Percentiles rank a stretch among this genome's conserved stretches.
phyloP scores from a whole-genome alignment of 2,888 invertebrate genomes.

The Phrixothrix hirtus region DNA sequence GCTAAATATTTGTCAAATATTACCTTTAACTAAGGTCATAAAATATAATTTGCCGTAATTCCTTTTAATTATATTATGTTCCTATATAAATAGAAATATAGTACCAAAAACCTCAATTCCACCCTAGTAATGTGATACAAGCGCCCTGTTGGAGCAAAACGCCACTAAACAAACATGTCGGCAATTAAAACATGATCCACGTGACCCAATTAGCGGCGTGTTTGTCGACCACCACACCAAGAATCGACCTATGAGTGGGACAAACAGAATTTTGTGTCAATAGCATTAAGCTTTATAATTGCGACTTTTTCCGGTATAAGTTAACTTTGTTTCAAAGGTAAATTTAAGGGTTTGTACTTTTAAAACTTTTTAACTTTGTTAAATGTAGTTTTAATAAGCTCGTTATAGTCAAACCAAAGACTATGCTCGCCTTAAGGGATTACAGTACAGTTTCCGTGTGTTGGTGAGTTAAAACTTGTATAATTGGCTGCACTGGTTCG shows the following conservation, averaged over 20 bases:
- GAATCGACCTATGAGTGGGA: conserved; percentile 15
- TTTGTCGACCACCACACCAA: conserved; percentile 39
- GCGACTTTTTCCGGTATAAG: conserved; percentile 6
- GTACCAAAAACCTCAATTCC: conserved; percentile 22
- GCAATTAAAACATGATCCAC: conserved; percentile 51
- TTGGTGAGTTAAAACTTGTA: conserved; percentile 47
- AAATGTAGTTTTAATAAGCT: conserved; percentile 24
- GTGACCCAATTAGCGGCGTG: conserved; percentile 52
- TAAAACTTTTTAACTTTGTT: conserved; percentile 12
- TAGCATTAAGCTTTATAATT: conserved; percentile 5
- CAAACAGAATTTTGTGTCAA: conserved; percentile 6
- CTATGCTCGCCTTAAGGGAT: conserved; percentile 14
- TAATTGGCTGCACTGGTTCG: conserved; percentile 53
- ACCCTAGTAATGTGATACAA: conserved; percentile 35
- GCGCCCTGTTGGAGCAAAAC: conserved; percentile 34
- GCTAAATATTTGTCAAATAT: no score
- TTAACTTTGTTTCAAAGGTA: conserved; percentile 7
- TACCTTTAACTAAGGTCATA: no score
- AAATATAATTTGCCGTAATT: no score
- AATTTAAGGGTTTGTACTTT: conserved; percentile 7
- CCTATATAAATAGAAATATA: conserved; percentile 2
- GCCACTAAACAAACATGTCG: conserved; percentile 48
- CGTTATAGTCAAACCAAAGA: conserved; percentile 19
- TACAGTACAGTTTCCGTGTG: conserved; percentile 30
- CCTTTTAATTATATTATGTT: no score